Conservation (phyloP, 2,888 invertebrate species). For the Drosophila parthenogenetica region DNA sequence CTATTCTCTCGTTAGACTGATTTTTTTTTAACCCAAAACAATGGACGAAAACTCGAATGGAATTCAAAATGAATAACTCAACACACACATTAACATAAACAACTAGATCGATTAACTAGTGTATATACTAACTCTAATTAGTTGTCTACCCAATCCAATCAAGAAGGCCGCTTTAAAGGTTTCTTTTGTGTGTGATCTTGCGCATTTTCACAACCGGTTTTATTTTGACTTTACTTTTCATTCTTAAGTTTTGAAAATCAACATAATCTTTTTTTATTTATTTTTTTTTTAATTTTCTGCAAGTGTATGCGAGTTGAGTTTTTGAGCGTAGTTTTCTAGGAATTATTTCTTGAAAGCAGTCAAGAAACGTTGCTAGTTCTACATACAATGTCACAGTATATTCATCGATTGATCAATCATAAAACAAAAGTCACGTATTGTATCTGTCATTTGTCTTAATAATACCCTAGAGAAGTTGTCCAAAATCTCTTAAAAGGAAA, state of each 20-base stretch:
- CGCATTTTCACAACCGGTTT: neutral
- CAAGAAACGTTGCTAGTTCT: constrained; percentile 83
- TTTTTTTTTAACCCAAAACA: constrained; percentile 20
- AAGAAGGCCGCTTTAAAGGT: neutral
- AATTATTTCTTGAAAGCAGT: constrained; percentile 41
- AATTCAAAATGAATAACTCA: constrained; percentile 6
- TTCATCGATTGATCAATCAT: constrained; percentile 19
- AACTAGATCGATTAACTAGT: constrained; percentile 20
- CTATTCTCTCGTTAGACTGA: constrained; percentile 36
- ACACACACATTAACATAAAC: constrained; percentile 27
- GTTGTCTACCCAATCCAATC: neutral
- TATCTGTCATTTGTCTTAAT: constrained; percentile 68
- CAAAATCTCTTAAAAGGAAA: constrained; percentile 33
- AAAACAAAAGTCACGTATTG: constrained; percentile 45
- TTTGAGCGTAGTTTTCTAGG: constrained; percentile 47
- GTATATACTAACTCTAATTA: constrained; percentile 19
- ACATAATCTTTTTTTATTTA: constrained; percentile 11
- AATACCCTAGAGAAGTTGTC: constrained; percentile 32
- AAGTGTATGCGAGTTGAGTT: constrained; percentile 37
- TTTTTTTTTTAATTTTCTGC: constrained; percentile 29
- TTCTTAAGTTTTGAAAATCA: constrained; percentile 9
- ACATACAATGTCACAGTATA: constrained; percentile 41
- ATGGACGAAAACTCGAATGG: constrained; percentile 10
- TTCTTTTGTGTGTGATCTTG: neutral
- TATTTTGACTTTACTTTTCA: constrained; percentile 16